Base-by-base conservation (phyloP, 2,797 vertebrate genomes). In the Hafferia zeledoni region DNA sequence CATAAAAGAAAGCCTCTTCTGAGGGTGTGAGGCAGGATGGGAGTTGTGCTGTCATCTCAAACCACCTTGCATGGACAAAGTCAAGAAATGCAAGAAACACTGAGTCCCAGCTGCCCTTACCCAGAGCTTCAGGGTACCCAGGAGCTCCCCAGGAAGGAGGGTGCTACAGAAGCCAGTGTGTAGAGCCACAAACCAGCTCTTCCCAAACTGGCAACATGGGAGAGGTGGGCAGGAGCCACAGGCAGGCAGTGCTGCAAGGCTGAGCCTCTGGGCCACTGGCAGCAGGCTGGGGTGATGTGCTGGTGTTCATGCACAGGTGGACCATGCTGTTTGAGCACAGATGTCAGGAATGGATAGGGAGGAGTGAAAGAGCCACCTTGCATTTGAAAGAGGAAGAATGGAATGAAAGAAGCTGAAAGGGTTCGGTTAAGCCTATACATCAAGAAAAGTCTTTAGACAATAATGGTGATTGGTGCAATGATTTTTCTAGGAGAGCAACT, bases 261-360 rank as follows among this genome's bases (percentile, higher is more conserved):
- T 82, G 46, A 1, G 0, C 3, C 33, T 61, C 43, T 0, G 0
- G 0, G 16, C 9, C 15, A 8, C n/a, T 0, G 3, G 28, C 31
- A 86, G 64, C 47, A 63, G 61, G 25, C 6, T 71, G 23, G 27
- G 10, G 3, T 24, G 12, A n/a, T 10, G 3, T 47, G 35, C 13
- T 11, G 52, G 24, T 55, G 44, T 31, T 49, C 44, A 11, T 0
- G 2, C 46, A 52, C 13, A 20, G 23, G 33, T 75, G 43, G 10
- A 64, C 0, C 0, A 17, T 41, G 49, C 6, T 8, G 1, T 4
- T 41, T 50, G 22, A 68, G 28, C 13, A 16, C 13, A 56, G 5
- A 14, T 5, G 3, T 22, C 53, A 46, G 49, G 17, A 80, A 49
- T 0, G 0, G 14, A 25, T 3, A 16, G 7, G 15, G 11, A 56